Evolutionary conservation across 2,113 vertebrate species (phyloP), one percentile per base, ranked within the genome.

Genomic region (Condylura cristata): DNA sequence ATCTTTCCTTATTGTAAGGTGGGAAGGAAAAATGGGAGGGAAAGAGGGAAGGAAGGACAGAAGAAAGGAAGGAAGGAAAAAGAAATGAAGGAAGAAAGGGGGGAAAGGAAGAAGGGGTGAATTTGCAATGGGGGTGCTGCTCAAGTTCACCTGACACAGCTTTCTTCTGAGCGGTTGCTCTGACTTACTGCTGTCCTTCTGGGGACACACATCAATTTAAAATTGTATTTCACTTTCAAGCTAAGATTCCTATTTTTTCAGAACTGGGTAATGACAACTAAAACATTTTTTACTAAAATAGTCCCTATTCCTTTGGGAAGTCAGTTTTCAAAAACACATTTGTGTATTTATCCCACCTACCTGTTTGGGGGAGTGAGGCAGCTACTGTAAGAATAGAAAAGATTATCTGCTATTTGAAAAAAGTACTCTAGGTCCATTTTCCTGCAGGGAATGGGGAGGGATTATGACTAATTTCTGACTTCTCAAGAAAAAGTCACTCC

Each of bases 401-500:
- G 26, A 81, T 44, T 56, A 51, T 56, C 46, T 90, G 65, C 86
- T 80, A 65, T 82, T 92, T 91, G 74, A 89, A 78, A 56, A 95
- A 95, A 17, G 9, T 30, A 34, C 17, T 78, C 39, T 81, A 18
- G 3, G 60, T 65, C 41, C 7, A 39, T 96, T 95, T 96, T 90
- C 74, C 65, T 58, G 20, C 11, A 80, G 46, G 85, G 58, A 58
- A 37, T 71, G 81, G 17, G 82, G n/a, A 70, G 53, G 34, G 17
- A 11, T 66, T 86, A 12, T 81, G 91, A 75, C 91, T 94, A 81
- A 91, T 93, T 96, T 94, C 22, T 94, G 70, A 92, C 87, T 84
- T 76, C 48, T 91, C 75, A 75, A 65, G 41, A 66, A 85, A 92
- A 71, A 86, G 51, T 81, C 63, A 32, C 8, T 93, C 16, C 60